These are phyloP conservation scores for Eriocheir sinensis DNA, from an alignment of 1,140 invertebrate species.

Conservation along the genomic window DNA sequence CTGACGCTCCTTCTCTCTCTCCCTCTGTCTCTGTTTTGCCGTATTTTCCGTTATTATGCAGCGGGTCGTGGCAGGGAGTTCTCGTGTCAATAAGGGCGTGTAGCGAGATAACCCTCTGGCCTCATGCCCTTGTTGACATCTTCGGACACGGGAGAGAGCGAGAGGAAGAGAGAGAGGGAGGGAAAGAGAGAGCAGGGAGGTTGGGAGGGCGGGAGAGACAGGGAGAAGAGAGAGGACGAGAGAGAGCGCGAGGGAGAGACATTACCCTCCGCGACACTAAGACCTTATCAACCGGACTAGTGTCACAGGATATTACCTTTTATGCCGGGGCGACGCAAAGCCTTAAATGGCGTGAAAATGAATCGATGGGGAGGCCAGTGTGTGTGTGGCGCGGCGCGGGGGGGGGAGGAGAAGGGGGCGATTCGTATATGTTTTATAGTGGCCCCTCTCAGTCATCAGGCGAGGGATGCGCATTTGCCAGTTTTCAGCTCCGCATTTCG, in stretches of 20 bases:
- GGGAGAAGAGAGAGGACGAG: no score
- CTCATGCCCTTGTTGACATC: constrained; percentile 1
- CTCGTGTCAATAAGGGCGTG: not conserved
- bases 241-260: constrained; percentile 50
- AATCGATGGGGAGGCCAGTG: constrained; percentile 67
- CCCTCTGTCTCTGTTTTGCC: no score
- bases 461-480: constrained; percentile 64
- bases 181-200: not conserved
- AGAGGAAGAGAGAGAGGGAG: not conserved
- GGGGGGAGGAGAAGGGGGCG: constrained; percentile 45
- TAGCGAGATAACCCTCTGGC: not conserved
- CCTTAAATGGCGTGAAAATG: constrained; percentile 74
- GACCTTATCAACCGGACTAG: constrained; percentile 69
- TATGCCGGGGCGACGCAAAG: constrained; percentile 67
- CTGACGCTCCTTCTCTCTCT: no score
- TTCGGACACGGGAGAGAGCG: not conserved
- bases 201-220: not conserved
- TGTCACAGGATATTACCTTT: constrained; percentile 72
- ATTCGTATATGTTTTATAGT: constrained; percentile 71
- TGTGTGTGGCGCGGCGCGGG: constrained; percentile 7
- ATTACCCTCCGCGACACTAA: constrained; percentile 65
- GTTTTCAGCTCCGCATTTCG: constrained; percentile 52
- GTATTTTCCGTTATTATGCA: constrained; percentile 3
- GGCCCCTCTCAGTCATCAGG: constrained; percentile 51
- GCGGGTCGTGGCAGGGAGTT: not conserved